Evolutionary conservation across 2,797 vertebrate genomes (phyloP).

Genomic region (Podarcis siculus): DNA sequence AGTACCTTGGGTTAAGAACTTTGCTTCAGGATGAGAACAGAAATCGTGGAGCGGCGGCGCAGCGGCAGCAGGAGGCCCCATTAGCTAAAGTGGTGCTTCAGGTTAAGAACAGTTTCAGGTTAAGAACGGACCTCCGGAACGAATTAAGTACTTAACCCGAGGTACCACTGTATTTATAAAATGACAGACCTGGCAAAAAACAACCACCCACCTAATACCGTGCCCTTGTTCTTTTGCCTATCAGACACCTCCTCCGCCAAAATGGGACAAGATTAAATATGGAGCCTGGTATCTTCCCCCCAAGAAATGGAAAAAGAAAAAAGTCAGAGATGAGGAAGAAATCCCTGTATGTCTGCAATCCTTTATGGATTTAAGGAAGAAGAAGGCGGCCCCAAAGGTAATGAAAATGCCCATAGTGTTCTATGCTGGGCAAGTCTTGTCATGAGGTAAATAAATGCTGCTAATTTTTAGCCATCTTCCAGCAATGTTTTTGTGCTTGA

Average conservation of each 20-base stretch:
- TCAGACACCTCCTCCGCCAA: conserved; percentile 43
- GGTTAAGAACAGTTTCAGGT: too few relatives aligned
- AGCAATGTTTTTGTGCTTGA: not conserved
- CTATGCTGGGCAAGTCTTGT: not conserved
- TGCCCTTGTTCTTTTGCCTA: not conserved
- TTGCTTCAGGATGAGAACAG: too few relatives aligned
- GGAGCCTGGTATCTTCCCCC: conserved; percentile 74
- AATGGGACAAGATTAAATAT: conserved; percentile 62
- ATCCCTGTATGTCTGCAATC: conserved; percentile 48
- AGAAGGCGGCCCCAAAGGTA: conserved; percentile 56
- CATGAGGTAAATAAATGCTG: not conserved
- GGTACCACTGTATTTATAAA: not conserved
- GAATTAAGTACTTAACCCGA: too few relatives aligned
- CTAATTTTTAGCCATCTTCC: not conserved
- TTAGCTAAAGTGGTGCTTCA: too few relatives aligned
- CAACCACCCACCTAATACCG: not conserved
- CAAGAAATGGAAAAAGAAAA: conserved; percentile 70
- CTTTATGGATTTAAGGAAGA: conserved; percentile 29
- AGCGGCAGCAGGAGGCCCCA: too few relatives aligned
- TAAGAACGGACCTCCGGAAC: too few relatives aligned
- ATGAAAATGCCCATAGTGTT: not conserved
- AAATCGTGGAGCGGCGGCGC: too few relatives aligned
- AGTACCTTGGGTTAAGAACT: too few relatives aligned
- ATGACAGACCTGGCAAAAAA: not conserved
- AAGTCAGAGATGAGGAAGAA: conserved; percentile 56